Conservation (phyloP, 2,888 invertebrate genomes). For the Meloe dianella region DNA sequence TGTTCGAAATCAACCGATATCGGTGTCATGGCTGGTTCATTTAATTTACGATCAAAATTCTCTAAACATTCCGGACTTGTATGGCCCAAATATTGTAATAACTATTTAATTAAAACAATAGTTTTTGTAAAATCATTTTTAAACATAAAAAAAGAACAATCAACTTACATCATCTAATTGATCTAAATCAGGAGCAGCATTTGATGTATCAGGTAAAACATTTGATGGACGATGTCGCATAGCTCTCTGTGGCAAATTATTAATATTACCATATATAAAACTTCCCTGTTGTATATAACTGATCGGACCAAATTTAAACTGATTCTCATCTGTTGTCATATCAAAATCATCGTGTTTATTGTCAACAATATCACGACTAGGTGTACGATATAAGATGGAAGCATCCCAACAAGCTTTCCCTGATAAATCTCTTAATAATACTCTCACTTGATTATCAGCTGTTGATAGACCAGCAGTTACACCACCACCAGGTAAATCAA, state of each 20-base stretch:
- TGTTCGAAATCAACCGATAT: constrained; percentile 79
- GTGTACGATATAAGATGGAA: constrained; percentile 84
- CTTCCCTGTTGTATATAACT: constrained; percentile 54
- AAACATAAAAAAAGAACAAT: constrained; percentile 18
- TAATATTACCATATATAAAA: constrained; percentile 43
- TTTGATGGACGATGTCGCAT: constrained; percentile 75
- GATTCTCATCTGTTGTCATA: constrained; percentile 18
- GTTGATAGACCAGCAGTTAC: constrained; percentile 79
- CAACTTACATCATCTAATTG: constrained; percentile 86
- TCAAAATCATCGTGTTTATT: constrained; percentile 17
- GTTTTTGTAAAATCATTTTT: not conserved
- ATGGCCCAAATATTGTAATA: constrained; percentile 88
- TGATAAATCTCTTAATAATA: constrained; percentile 86
- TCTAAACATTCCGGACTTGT: constrained; percentile 89
- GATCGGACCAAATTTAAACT: constrained; percentile 41
- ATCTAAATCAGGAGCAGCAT: constrained; percentile 86
- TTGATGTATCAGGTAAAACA: constrained; percentile 79
- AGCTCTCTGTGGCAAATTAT: constrained; percentile 67
- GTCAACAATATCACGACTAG: constrained; percentile 54
- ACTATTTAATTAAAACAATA: constrained; percentile 60
- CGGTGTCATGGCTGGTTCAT: constrained; percentile 79
- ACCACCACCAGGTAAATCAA: constrained; percentile 80
- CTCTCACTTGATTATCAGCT: constrained; percentile 78
- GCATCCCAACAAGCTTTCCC: constrained; percentile 98
- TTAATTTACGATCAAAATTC: constrained; percentile 71